A percentile compares a stretch with the other conserved stretches of the same genome.
Evolutionary conservation across 2,113 vertebrate genomes (phyloP).

Genomic region (Sakesphorus luctuosus): DNA sequence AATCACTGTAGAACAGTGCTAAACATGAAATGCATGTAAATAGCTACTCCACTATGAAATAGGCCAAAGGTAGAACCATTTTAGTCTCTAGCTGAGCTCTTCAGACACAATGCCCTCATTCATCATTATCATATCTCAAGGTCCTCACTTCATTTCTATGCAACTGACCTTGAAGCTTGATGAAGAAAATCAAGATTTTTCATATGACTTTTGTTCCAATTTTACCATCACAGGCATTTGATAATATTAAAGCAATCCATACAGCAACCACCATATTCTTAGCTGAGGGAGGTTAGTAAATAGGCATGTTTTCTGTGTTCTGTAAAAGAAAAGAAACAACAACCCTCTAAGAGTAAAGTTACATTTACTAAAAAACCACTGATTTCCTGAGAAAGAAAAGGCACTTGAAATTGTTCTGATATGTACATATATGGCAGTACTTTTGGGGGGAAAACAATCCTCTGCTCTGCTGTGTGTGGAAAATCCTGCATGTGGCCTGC

Average conservation of each 20-base stretch:
- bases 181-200: not conserved
- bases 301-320: not conserved
- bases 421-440: fast-evolving
- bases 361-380: not conserved
- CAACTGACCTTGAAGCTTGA: not conserved
- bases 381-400: not conserved
- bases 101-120: not conserved
- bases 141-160: not conserved
- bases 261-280: not conserved
- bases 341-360: not conserved
- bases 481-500: not conserved
- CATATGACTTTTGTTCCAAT: not conserved
- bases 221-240: not conserved
- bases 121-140: not conserved
- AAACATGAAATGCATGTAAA: not conserved
- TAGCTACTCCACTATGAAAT: not conserved
- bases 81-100: not conserved
- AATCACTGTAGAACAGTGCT: not conserved
- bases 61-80: not conserved
- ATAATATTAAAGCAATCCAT: not conserved
- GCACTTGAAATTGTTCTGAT: not conserved
- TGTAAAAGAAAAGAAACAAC: not conserved
- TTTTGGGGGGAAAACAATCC: not conserved
- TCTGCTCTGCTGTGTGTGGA: not conserved
- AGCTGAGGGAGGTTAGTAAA: not conserved